Conservation (phyloP, 2,888 invertebrate genomes). For the Agonopterix alstromeriana region DNA sequence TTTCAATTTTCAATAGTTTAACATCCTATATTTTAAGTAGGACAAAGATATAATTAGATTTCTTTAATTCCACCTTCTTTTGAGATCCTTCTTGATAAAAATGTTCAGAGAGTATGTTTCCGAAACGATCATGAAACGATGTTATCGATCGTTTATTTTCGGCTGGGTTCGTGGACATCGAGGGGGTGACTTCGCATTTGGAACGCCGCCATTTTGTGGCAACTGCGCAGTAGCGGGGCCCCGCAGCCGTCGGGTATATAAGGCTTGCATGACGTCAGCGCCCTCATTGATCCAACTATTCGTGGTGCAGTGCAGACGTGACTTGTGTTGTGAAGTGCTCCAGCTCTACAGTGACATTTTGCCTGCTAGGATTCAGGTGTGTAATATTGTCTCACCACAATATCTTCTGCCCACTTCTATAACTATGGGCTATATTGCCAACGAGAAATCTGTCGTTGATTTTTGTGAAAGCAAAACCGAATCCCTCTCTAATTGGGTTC, state of each 20-base stretch:
- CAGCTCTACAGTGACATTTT: conserved; percentile 19
- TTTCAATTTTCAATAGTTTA: too few species aligned
- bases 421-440: conserved; percentile 64
- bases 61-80: too few species aligned
- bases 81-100: neutral
- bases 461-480: conserved; percentile 76
- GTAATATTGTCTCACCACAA: conserved; percentile 54
- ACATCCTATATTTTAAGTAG: too few species aligned
- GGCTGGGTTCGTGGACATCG: conserved; percentile 10
- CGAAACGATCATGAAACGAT: conserved; percentile 8
- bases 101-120: conserved; percentile 6
- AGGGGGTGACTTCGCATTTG: conserved; percentile 9
- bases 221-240: conserved; percentile 45
- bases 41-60: too few species aligned
- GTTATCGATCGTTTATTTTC: conserved; percentile 27
- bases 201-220: conserved; percentile 53
- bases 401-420: conserved; percentile 39
- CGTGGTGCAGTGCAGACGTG: conserved; percentile 47
- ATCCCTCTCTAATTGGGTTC: conserved; percentile 79
- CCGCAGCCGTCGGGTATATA: conserved; percentile 44
- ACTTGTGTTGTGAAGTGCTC: conserved; percentile 8
- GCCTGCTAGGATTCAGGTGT: conserved; percentile 71
- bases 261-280: conserved; percentile 49
- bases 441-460: conserved; percentile 64
- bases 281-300: conserved; percentile 34